Evolutionary conservation across 2,888 invertebrate species (phyloP), one percentile per base, ranked within the genome.

Genomic region (Dicroscelio sp.): DNA sequence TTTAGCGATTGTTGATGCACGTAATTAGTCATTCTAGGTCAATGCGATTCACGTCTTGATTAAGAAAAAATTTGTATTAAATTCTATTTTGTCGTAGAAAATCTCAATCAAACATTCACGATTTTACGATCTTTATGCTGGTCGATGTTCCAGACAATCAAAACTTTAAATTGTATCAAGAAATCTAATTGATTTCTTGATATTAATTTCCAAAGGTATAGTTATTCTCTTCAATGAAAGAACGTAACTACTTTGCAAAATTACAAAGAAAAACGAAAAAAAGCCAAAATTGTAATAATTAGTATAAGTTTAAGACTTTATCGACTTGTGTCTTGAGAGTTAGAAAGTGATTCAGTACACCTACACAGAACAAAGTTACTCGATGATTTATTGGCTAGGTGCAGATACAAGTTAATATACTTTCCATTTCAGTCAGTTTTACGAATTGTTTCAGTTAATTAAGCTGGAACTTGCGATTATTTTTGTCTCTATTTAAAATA

Each of bases 11-110:
- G 58, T 27, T 43, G 71, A 60, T 60, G 52, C 30, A 60, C 30
- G 25, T 73, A 58, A 84, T 84, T 73, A 84, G 63, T 48, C 30
- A 84, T 84, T 73, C 52, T 71, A 12, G 73, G 63, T 48, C 63
- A 73, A 63, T 38, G 73, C 48, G 33, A 48, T 48, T 75, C 73
- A n/a, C 35, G 23, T 83, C 5, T 43, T 27, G 30, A 71, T 35
- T 30, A 48, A 63, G 31, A 73, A 63, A 55, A 23, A n/a, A 58
- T 58, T 48, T 55, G 27, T 30, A 67, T 27, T 8, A 69, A 14
- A 31, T 48, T 31, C 23, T 73, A n/a, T 75, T 75, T 30, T 35
- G 35, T 30, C n/a, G 52, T 17, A 17, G 43, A n/a, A 10, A 67
- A 35, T 5, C 5, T 31, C 14, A 73, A 73, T 73, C 31, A 73